Evolutionary conservation across 2,113 vertebrate genomes (phyloP).

Genomic region (Oreamnos americanus): DNA sequence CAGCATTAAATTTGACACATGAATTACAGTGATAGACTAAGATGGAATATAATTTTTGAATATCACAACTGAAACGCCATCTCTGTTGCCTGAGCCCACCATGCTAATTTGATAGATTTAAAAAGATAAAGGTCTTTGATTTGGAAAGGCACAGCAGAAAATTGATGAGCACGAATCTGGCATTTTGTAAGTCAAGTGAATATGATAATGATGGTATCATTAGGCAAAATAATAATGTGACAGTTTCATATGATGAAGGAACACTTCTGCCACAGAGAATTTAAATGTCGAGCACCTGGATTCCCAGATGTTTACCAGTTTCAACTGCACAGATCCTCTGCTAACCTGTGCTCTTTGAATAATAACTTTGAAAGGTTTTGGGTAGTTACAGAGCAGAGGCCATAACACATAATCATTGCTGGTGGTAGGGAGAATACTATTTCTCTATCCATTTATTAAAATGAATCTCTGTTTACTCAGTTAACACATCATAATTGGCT

Average conservation of each 20-base stretch:
- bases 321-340: background rate
- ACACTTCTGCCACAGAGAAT: slow-evolving; percentile 32
- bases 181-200: slow-evolving; percentile 66
- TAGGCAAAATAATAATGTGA: slow-evolving; percentile 66
- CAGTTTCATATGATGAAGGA: slow-evolving; percentile 54
- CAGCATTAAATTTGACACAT: slow-evolving; percentile 35
- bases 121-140: slow-evolving; percentile 50
- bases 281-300: slow-evolving; percentile 49
- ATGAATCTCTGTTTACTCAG: background rate
- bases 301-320: slow-evolving; percentile 57
- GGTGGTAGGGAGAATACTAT: background rate
- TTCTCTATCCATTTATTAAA: background rate
- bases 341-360: background rate
- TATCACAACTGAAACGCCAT: background rate
- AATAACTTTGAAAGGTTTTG: background rate
- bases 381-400: background rate
- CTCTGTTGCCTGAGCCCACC: slow-evolving; percentile 11
- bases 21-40: background rate
- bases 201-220: slow-evolving; percentile 68
- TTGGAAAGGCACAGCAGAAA: slow-evolving; percentile 57
- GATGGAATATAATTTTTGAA: slow-evolving; percentile 34
- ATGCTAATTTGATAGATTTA: slow-evolving; percentile 38
- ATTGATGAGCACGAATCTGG: slow-evolving; percentile 58
- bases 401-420: background rate
- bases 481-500: background rate